These are phyloP conservation scores for Tinamus major DNA, from an alignment of 2,797 vertebrate species.

Conservation along the genomic window DNA sequence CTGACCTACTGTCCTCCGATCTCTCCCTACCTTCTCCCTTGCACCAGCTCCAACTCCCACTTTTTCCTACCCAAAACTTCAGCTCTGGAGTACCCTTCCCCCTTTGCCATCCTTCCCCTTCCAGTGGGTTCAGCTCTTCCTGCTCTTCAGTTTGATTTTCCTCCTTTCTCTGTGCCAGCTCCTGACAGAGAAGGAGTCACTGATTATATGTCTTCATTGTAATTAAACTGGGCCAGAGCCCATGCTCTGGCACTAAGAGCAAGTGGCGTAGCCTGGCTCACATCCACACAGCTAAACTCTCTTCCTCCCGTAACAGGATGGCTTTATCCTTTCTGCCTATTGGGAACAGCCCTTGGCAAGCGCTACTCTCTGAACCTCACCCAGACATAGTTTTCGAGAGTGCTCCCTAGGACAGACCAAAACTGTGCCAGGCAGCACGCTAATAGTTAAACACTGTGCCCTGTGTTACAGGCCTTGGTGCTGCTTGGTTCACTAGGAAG, in stretches of 20 bases:
- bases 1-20: background rate
- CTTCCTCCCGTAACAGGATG: constrained; percentile 64
- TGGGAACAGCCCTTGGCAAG: constrained; percentile 71
- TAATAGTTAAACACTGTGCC: constrained; percentile 53
- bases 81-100: background rate
- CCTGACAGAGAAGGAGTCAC: constrained; percentile 58
- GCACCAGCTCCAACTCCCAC: background rate
- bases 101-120: background rate
- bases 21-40: background rate
- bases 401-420: constrained; percentile 40
- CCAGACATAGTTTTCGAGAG: constrained; percentile 35
- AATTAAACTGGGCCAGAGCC: constrained; percentile 69
- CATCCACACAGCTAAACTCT: constrained; percentile 63
- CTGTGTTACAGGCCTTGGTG: background rate
- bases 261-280: constrained; percentile 68
- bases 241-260: constrained; percentile 49
- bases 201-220: constrained; percentile 74
- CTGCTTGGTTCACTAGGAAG: background rate
- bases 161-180: background rate
- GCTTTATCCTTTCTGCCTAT: constrained; percentile 64
- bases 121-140: constrained; percentile 14
- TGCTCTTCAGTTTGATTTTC: background rate
- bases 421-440: constrained; percentile 45
- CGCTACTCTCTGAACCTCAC: constrained; percentile 53
- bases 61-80: background rate